Evolutionary conservation across 2,888 invertebrate species (phyloP).

Genomic region (Pandemis cinnamomeana): DNA sequence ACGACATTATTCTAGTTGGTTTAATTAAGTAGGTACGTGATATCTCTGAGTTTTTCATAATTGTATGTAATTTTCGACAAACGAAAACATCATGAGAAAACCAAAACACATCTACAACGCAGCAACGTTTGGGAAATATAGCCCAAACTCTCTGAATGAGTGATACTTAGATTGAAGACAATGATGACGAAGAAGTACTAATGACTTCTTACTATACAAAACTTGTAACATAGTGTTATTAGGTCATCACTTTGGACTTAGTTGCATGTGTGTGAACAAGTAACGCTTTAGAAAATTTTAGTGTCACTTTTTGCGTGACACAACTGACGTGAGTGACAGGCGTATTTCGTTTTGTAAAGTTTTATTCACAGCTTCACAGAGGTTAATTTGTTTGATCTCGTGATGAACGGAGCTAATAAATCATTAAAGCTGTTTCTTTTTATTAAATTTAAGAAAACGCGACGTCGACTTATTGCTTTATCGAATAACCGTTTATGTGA

Average conservation of each 20-base stretch:
- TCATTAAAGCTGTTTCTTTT: constrained; percentile 39
- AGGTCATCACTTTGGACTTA: not conserved
- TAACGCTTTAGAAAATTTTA: constrained; percentile 37
- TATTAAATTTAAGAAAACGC: constrained; percentile 30
- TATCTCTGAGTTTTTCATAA: too few relatives aligned
- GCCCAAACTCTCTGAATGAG: too few relatives aligned
- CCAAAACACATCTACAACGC: too few relatives aligned
- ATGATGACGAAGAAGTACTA: too few relatives aligned
- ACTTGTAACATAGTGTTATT: not conserved
- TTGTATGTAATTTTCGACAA: too few relatives aligned
- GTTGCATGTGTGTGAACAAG: not conserved
- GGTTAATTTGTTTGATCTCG: constrained; percentile 53
- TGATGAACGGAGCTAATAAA: constrained; percentile 40
- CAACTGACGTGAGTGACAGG: constrained; percentile 49
- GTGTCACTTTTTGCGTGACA: constrained; percentile 57
- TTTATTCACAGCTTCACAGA: constrained; percentile 54
- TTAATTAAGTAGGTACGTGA: too few relatives aligned
- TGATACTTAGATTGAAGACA: too few relatives aligned
- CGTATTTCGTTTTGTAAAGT: constrained; percentile 52
- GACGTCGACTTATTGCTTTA: constrained; percentile 36
- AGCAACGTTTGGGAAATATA: too few relatives aligned
- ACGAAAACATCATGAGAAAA: too few relatives aligned
- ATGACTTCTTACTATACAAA: not conserved
- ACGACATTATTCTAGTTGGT: too few relatives aligned
- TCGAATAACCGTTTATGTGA: constrained; percentile 38